These are phyloP conservation scores for Nudaria mundana DNA, from an alignment of 2,888 invertebrate genomes.

Conservation along the genomic window DNA sequence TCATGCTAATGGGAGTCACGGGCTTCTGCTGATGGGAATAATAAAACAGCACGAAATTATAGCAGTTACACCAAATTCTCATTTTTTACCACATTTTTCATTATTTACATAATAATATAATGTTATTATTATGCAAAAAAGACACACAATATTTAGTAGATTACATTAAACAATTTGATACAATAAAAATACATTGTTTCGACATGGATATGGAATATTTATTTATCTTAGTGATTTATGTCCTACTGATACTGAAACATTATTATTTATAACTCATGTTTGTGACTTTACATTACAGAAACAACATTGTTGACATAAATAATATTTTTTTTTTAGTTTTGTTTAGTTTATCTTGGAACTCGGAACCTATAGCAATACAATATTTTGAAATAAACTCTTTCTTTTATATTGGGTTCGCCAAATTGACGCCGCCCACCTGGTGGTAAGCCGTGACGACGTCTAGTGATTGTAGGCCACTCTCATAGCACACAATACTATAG, in stretches of 20 bases:
- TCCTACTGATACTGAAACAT: constrained; percentile 9
- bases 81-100: constrained; percentile 36
- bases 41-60: constrained; percentile 25
- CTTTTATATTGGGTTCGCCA: too few species aligned
- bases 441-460: too few species aligned
- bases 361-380: too few species aligned
- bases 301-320: not conserved
- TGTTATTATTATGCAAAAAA: constrained; percentile 24
- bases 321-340: too few species aligned
- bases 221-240: constrained; percentile 2
- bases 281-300: not conserved
- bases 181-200: constrained; percentile 31
- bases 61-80: constrained; percentile 31
- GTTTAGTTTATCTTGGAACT: too few species aligned
- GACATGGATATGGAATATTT: constrained; percentile 31
- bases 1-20: too few species aligned
- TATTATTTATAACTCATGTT: not conserved
- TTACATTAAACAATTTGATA: constrained; percentile 33
- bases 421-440: too few species aligned
- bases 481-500: too few species aligned
- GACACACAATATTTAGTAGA: constrained; percentile 35
- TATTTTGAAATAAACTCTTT: too few species aligned
- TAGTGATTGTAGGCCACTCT: too few species aligned
- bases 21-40: too few species aligned
- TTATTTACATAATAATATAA: constrained; percentile 38